Evolutionary conservation across 2,113 vertebrate species (phyloP).

Genomic region (Abramis brama): DNA sequence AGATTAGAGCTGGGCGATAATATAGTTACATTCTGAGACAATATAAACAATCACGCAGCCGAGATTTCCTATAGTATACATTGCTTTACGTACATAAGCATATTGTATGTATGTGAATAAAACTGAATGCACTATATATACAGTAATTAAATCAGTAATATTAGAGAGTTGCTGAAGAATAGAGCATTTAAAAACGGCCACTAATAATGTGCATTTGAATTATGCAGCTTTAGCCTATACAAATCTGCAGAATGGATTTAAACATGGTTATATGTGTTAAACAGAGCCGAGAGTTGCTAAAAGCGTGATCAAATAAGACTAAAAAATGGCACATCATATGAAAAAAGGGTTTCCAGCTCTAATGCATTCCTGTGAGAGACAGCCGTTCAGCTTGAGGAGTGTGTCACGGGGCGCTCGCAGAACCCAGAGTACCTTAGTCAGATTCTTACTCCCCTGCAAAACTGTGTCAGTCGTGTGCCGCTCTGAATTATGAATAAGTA

Average conservation of each 20-base stretch:
- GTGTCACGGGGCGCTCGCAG: neutral
- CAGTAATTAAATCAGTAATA: neutral
- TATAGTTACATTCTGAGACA: neutral
- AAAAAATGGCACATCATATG: neutral
- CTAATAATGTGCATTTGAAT: neutral
- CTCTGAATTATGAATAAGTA: conserved; percentile 34
- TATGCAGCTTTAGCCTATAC: neutral
- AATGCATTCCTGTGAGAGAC: neutral
- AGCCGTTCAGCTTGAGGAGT: neutral
- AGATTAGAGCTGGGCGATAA: neutral
- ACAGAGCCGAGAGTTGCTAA: neutral
- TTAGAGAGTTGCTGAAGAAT: neutral
- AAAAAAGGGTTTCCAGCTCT: neutral
- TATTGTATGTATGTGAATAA: neutral
- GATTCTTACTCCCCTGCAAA: conserved; percentile 7
- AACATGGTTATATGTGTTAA: neutral
- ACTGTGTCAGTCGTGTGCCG: neutral
- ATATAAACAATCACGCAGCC: neutral
- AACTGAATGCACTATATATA: neutral
- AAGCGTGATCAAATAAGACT: neutral
- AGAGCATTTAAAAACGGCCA: neutral
- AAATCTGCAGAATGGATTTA: neutral
- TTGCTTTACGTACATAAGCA: neutral
- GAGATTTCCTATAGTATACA: neutral
- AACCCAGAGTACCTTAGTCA: neutral